These are phyloP conservation scores for Anoplius nigerrimus DNA, from an alignment of 2,888 invertebrate species.

Conservation along the genomic window DNA sequence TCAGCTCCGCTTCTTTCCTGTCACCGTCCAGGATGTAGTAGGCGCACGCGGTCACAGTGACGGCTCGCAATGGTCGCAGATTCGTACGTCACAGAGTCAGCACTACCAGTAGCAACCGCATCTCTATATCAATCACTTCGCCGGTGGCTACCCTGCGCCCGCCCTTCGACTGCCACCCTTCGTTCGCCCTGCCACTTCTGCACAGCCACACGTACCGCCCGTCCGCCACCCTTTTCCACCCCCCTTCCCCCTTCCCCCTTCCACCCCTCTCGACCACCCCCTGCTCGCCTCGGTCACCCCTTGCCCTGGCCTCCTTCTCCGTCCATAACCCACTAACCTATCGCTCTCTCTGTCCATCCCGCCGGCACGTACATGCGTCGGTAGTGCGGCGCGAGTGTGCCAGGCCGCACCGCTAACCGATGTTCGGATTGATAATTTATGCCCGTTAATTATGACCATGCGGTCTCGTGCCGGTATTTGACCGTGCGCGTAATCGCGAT, in stretches of 20 bases:
- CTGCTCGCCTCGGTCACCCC: slow-evolving; percentile 46
- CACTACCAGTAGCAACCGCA: slow-evolving; percentile 71
- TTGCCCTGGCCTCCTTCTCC: slow-evolving; percentile 4
- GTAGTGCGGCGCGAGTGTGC: slow-evolving; percentile 50
- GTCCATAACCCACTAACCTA: slow-evolving; percentile 9
- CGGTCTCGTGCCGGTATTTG: slow-evolving; percentile 64
- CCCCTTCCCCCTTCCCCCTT: slow-evolving; percentile 20
- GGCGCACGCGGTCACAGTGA: slow-evolving; percentile 53
- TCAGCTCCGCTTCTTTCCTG: slow-evolving; percentile 41
- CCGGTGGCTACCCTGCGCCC: slow-evolving; percentile 62
- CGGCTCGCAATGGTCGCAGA: slow-evolving; percentile 65
- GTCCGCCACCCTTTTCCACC: slow-evolving; percentile 15
- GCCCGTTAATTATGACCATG: slow-evolving; percentile 73
- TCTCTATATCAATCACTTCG: slow-evolving; percentile 75
- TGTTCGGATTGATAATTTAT: slow-evolving; percentile 74
- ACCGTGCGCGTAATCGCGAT: slow-evolving; percentile 54
- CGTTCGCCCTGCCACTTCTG: slow-evolving; percentile 55
- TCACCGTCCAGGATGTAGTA: slow-evolving; percentile 34
- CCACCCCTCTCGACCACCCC: slow-evolving; percentile 30
- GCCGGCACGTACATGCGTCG: slow-evolving; percentile 32
- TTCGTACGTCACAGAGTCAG: slow-evolving; percentile 74
- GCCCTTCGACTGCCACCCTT: slow-evolving; percentile 61
- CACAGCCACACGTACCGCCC: slow-evolving; percentile 45
- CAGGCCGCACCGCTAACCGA: slow-evolving; percentile 67
- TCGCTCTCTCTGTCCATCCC: slow-evolving; percentile 10